Evolutionary conservation across 2,113 vertebrate genomes (phyloP), one percentile per base, ranked within the genome.

Genomic region (Rhabdomys dilectus): DNA sequence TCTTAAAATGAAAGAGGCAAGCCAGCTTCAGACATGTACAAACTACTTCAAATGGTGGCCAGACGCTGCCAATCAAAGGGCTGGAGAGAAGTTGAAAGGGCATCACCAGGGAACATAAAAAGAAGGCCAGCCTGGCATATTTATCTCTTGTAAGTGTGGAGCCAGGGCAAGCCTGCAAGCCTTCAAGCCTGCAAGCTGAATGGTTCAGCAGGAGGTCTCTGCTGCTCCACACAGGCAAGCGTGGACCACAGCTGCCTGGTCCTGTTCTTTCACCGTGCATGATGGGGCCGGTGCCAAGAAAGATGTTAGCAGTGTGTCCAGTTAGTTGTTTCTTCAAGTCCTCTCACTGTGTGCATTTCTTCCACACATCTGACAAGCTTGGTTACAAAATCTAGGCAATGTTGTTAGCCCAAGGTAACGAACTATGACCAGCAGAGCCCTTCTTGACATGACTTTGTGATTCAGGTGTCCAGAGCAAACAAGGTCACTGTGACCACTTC

Each of bases 1-100:
- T 88, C 81, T 88, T 36, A 1, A 42, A 53, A 31, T 31, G 51
- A 70, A 95, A 84, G 36, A 48, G 75, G 88, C 66, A 88, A 87
- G 51, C 16, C 22, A 36, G 88, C 76, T 87, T 86, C 77, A 93
- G 93, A 80, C 62, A 34, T 70, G 78, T 87, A 45, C 85, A 62
- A 58, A 62, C 58, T 3, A 89, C 75, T 97, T 95, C 95, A 91
- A 87, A 95, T 22, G 91, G 72, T 31, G 48, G 76, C n/a, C 85
- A 88, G 56, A 89, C 7, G 31, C 80, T 53, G 60, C 53, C 84
- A 96, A 91, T 91, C 93, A 91, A 94, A 97, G 56, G 8, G 6
- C 5, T 34, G 66, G 42, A 62, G 64, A 77, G 34, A 22, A 66
- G 93, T 73, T 96, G 88, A 96, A 81, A 92, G 85, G 60, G 88